Percentiles rank a stretch among this genome's conserved stretches.
Conservation (phyloP, 2,113 vertebrate genomes). For the Syngnathus floridae region DNA sequence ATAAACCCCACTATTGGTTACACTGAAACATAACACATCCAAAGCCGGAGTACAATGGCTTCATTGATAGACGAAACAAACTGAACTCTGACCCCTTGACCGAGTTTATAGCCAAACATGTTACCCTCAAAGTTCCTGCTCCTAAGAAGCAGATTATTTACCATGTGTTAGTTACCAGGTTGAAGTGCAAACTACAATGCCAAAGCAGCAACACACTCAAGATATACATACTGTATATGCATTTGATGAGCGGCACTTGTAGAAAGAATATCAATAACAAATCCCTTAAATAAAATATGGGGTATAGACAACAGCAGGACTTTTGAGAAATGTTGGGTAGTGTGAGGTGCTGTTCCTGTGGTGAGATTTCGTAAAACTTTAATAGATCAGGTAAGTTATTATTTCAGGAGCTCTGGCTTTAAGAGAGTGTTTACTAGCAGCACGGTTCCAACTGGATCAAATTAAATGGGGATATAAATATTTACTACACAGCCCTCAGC, state of each 20-base stretch:
- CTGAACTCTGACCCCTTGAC: conserved; percentile 27
- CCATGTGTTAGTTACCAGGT: neutral
- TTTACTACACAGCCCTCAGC: neutral
- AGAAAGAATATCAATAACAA: conserved; percentile 64
- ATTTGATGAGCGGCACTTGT: conserved; percentile 24
- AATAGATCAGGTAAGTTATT: conserved; percentile 24
- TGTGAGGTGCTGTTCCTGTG: conserved; percentile 9
- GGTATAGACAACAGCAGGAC: conserved; percentile 28
- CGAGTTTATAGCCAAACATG: conserved; percentile 16
- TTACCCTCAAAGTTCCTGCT: neutral
- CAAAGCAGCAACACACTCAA: neutral
- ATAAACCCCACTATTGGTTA: conserved; percentile 37
- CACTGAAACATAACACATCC: conserved; percentile 37
- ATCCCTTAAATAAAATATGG: conserved; percentile 63
- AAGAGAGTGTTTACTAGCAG: conserved; percentile 15
- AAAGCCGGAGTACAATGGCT: conserved; percentile 32
- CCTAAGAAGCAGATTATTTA: neutral
- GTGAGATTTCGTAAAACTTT: conserved; percentile 18
- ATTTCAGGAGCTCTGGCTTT: conserved; percentile 6
- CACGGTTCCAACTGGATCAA: conserved; percentile 16
- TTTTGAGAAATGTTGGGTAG: conserved; percentile 19
- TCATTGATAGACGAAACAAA: conserved; percentile 31
- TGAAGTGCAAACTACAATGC: neutral
- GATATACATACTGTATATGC: neutral
- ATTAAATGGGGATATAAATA: conserved; percentile 15